Evolutionary conservation across 2,888 invertebrate genomes (phyloP), one percentile per base, ranked within the genome.

Genomic region (Labia minor): DNA sequence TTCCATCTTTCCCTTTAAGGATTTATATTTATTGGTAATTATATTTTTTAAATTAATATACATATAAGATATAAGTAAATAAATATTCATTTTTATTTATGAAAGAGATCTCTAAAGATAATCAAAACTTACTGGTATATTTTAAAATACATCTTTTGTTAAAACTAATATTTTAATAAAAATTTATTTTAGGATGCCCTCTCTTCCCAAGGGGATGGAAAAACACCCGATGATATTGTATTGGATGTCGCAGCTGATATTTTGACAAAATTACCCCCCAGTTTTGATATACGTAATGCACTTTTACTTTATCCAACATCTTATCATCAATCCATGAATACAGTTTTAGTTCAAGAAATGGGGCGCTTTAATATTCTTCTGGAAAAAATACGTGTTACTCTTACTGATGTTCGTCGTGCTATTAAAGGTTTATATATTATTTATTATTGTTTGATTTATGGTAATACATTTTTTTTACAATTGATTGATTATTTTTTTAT

Each of bases 251-350:
- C 93, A 0, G 82, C 84, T 37, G 93, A 93, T 73, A 87, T 95
- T 69, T 77, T 94, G 10, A 77, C 80, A 4, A 89, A 89, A 74
- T 78, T 95, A 21, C 95, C 95, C 0, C 75, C 77, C 21, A 82
- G 87, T 78, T 87, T 85, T 80, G 82, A 86, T 80, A 75, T 92
- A 72, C 79, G 88, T 75, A 74, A 80, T 71, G 80, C 89, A 66
- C 79, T 87, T 75, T 77, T 83, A 76, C 81, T 87, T 78, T 87
- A 88, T 81, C 86, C 95, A 67, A 87, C 91, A 67, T 76, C 82
- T 71, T 83, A 95, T 79, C 78, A 86, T 77, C 92, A 95, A 81
- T 94, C 94, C 72, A 92, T 95, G 92, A 95, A 95, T 74, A 95
- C 95, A 0, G 95, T 95, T 0, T 81, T 95, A 66, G 89, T 93